These are phyloP conservation scores for Cygnus olor DNA, from an alignment of 2,797 vertebrate species.

Conservation along the genomic window DNA sequence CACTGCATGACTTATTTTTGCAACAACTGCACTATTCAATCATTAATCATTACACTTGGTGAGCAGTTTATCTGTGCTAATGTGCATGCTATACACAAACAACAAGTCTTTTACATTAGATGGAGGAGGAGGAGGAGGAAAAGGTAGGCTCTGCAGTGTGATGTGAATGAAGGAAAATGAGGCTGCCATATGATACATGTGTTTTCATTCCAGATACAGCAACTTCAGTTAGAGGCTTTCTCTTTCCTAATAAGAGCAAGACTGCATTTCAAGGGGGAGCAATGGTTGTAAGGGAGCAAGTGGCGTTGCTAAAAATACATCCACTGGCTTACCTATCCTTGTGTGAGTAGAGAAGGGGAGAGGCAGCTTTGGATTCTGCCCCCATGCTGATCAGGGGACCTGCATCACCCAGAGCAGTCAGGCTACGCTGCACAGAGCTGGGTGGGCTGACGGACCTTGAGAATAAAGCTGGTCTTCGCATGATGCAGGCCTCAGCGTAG, in stretches of 20 bases:
- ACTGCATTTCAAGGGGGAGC: constrained; percentile 1
- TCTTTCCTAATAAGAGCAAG: constrained; percentile 39
- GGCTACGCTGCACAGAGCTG: not conserved
- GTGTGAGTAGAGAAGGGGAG: not conserved
- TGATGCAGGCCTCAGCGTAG: not conserved
- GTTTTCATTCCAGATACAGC: constrained; percentile 18
- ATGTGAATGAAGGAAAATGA: constrained; percentile 29
- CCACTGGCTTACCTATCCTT: not conserved
- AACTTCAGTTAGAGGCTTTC: constrained; percentile 19
- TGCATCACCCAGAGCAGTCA: not conserved
- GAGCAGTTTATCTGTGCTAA: constrained; percentile 80
- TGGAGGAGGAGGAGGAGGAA: constrained; percentile 36
- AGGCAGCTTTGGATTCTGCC: not conserved
- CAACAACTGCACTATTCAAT: constrained; percentile 80
- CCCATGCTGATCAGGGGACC: not conserved
- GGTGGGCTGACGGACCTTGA: not conserved
- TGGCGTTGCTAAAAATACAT: not conserved
- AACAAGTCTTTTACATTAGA: constrained; percentile 65
- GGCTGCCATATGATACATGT: constrained; percentile 16
- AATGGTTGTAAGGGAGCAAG: not conserved
- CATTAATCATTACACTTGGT: constrained; percentile 78
- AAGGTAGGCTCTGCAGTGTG: not conserved
- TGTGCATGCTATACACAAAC: constrained; percentile 74
- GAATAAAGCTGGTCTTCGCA: not conserved
- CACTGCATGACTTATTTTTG: constrained; percentile 80